Evolutionary conservation across 2,797 vertebrate species (phyloP), one percentile per base, ranked within the genome.

Genomic region (Pampus argenteus): DNA sequence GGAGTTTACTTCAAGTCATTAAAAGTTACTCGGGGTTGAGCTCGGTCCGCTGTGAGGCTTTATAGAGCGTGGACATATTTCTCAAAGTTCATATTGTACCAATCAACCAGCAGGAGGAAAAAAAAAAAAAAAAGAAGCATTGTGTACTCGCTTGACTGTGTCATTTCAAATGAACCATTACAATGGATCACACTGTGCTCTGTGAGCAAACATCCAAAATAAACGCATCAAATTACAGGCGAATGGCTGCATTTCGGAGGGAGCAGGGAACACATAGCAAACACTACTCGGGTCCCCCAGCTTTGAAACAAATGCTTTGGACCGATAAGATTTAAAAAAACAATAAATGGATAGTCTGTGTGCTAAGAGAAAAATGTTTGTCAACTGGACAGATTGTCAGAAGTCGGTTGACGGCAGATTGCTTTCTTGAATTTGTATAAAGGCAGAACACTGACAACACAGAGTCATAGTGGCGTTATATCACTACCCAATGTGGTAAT

Each of bases 121-220:
- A n/a, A n/a, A n/a, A n/a, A n/a, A n/a, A n/a, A n/a, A n/a, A n/a
- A n/a, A n/a, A n/a, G 49, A 79, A 40, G n/a, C 57, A 20, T 22
- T 64, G 74, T 76, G 76, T 31, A 52, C 68, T 69, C 42, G 52
- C 74, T 54, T 50, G 57, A 66, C 70, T 77, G 83, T 78, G 69
- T 71, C 56, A 20, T 71, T 66, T 66, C 54, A 71, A 81, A 84
- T 75, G 45, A 81, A 74, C 48, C 78, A 45, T 74, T 17, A 42
- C 67, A 62, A 42, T 11, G 23, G 59, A 42, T 74, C 69, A 66
- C 63, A 48, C 65, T 51, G 72, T 45, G 82, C 73, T 81, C 81
- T 62, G 54, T 20, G 47, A 76, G 77, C 71, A 28, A 49, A 69
- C 49, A 45, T 20, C 73, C 22, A 20, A 81, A 66, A 77, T 58